Evolutionary conservation across 2,888 invertebrate species (phyloP).

Genomic region (Pyrocoelia pectoralis): DNA sequence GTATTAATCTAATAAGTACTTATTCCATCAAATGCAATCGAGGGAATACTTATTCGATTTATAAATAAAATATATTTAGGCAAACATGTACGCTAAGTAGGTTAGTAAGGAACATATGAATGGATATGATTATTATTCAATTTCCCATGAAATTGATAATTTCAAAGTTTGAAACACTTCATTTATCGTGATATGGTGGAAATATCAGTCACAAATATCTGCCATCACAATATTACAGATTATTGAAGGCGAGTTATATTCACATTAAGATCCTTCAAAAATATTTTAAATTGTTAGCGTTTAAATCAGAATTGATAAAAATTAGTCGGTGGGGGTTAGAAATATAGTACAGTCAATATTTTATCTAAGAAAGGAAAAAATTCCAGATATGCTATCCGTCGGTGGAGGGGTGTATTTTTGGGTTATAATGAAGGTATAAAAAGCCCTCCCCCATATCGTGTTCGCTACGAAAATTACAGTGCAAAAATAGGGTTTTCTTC

Average conservation of each 20-base stretch:
- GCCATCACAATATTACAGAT: not conserved
- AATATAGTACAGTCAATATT: not conserved
- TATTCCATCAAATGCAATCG: no score
- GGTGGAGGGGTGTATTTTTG: no score
- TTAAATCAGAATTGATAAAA: slow-evolving; percentile 15
- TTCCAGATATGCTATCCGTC: no score
- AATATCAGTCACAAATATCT: slow-evolving; percentile 30
- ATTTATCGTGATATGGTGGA: slow-evolving; percentile 25
- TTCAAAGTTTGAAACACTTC: not conserved
- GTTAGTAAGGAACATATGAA: slow-evolving; percentile 42
- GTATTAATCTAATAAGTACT: slow-evolving; percentile 13
- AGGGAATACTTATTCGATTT: not conserved
- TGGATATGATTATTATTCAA: slow-evolving; percentile 27
- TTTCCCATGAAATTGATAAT: no score
- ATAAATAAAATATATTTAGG: slow-evolving; percentile 19
- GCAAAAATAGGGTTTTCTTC: no score
- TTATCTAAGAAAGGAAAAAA: slow-evolving; percentile 15
- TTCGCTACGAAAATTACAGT: no score
- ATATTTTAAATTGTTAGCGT: not conserved
- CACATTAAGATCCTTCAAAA: slow-evolving; percentile 1
- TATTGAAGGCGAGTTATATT: slow-evolving; percentile 3
- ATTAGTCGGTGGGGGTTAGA: slow-evolving; percentile 14
- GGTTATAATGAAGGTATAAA: no score
- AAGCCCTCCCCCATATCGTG: no score
- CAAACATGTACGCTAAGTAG: slow-evolving; percentile 48